Evolutionary conservation across 2,888 invertebrate genomes (phyloP), one percentile per base, ranked within the genome.

Genomic region (Yponomeuta malinellus): DNA sequence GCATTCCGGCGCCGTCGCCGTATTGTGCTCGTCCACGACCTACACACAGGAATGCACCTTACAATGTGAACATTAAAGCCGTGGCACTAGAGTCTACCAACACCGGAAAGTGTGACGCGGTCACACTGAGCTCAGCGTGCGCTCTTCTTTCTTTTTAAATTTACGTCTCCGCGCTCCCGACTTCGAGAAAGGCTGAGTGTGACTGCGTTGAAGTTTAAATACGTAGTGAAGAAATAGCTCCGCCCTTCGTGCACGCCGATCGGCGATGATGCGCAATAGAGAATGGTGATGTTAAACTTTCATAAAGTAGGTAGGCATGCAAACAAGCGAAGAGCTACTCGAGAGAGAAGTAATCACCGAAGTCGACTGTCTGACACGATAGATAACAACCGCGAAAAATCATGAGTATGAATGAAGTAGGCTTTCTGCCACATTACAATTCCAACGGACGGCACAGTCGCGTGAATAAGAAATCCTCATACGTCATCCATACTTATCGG

Each of bases 11-110:
- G 95, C 94, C 70, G 94, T 92, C 78, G 94, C 93, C 59, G 95
- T 94, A 76, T 93, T 94, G 78, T 95, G 95, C 83, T 97, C 97
- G 86, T 97, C 97, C 72, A 97, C 96, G 73, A 97, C 97, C 97
- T 97, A 88, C 75, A 81, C 78, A 77, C 31, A 31, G 10, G 29
- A 10, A 23, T 6, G 15, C 29, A 31, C 48, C 10, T 67, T 67
- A 31, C 68, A 29, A 10, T 68, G 12, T 31, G 23, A 68, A 68
- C 48, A 15, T n/a, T 31, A 48, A 31, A 10, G 48, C 12, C 2
- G 29, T 29, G 23, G 31, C 31, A 68, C 37, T 37, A 37, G 12
- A 67, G n/a, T 37, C 68, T 68, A 52, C 68, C 68, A 68, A 29
- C 68, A 48, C 68, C 68, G 29, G 52, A 68, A 48, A 33, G 12